Percentiles rank a stretch among this genome's conserved stretches.
Conservation (phyloP, 2,113 vertebrate species). For the Donacobius atricapilla region DNA sequence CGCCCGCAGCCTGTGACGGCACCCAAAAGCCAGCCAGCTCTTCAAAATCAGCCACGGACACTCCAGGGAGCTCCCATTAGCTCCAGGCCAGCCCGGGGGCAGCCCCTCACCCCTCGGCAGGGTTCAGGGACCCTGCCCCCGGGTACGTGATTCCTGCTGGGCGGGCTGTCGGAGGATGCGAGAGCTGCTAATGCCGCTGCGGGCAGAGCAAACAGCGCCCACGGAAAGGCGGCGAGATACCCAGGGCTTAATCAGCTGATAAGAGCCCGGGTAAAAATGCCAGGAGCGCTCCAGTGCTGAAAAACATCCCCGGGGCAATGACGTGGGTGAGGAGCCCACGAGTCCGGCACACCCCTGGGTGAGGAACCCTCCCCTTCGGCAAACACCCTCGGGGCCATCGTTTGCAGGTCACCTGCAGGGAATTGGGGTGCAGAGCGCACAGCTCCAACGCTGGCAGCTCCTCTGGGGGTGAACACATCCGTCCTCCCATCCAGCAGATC, state of each 20-base stretch:
- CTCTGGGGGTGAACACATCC: background rate
- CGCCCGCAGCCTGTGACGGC: rapidly evolving
- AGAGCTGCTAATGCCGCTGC: background rate
- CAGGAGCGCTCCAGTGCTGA: background rate
- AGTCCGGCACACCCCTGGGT: rapidly evolving
- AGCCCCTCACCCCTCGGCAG: background rate
- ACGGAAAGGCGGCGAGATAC: background rate
- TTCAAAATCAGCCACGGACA: background rate
- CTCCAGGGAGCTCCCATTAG: rapidly evolving
- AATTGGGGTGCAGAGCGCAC: rapidly evolving
- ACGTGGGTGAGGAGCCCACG: background rate
- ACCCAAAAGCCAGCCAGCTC: background rate
- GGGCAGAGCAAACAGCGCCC: slow-evolving; percentile 16
- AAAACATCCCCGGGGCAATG: background rate
- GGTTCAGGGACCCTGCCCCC: background rate
- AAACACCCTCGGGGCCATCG: background rate
- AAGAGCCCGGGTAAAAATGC: background rate
- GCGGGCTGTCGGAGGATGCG: background rate
- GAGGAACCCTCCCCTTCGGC: background rate
- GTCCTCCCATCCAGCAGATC: background rate
- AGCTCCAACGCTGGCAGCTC: background rate
- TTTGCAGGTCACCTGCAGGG: background rate
- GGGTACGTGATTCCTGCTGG: background rate
- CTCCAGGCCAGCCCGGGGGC: background rate
- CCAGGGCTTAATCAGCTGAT: slow-evolving; percentile 12